A percentile compares a stretch with the other conserved stretches of the same genome.
Conservation (phyloP, 1,140 invertebrate genomes). For the Sycobia sp. region DNA sequence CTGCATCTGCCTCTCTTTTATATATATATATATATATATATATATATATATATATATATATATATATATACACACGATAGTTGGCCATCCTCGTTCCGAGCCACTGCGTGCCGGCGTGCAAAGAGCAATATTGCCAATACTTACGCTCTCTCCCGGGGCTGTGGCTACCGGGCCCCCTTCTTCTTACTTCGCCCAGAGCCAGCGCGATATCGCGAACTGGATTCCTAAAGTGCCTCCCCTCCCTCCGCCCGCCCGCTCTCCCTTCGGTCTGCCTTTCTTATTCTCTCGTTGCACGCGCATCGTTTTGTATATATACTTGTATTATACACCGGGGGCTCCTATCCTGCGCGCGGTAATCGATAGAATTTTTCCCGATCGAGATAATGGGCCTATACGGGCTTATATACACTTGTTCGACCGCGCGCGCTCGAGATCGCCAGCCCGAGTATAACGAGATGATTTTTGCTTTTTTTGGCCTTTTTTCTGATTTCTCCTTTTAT, state of each 20-base stretch:
- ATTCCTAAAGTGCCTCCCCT: slow-evolving; percentile 28
- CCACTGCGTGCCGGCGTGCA: slow-evolving; percentile 18
- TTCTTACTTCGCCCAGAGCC: slow-evolving; percentile 23
- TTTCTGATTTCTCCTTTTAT: too few relatives aligned
- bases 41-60: too few relatives aligned
- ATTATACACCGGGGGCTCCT: background rate
- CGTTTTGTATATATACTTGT: slow-evolving; percentile 6
- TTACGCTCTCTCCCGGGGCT: too few relatives aligned
- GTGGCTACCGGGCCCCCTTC: slow-evolving; percentile 5
- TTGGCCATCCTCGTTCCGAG: too few relatives aligned
- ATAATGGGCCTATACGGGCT: slow-evolving; percentile 24
- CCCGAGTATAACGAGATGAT: too few relatives aligned
- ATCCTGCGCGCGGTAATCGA: background rate
- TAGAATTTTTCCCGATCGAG: slow-evolving; percentile 23
- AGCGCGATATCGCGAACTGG: slow-evolving; percentile 31
- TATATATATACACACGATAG: too few relatives aligned
- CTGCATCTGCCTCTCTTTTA: background rate
- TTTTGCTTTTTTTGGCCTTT: too few relatives aligned
- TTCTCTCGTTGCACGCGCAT: too few relatives aligned
- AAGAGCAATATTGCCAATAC: slow-evolving; percentile 41
- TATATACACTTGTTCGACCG: slow-evolving; percentile 27
- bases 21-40: too few relatives aligned
- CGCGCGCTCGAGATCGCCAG: background rate
- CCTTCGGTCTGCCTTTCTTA: too few relatives aligned
- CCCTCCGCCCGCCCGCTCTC: too few relatives aligned